Evolutionary conservation across 2,113 vertebrate species (phyloP), one percentile per base, ranked within the genome.

Genomic region (Upupa epops): DNA sequence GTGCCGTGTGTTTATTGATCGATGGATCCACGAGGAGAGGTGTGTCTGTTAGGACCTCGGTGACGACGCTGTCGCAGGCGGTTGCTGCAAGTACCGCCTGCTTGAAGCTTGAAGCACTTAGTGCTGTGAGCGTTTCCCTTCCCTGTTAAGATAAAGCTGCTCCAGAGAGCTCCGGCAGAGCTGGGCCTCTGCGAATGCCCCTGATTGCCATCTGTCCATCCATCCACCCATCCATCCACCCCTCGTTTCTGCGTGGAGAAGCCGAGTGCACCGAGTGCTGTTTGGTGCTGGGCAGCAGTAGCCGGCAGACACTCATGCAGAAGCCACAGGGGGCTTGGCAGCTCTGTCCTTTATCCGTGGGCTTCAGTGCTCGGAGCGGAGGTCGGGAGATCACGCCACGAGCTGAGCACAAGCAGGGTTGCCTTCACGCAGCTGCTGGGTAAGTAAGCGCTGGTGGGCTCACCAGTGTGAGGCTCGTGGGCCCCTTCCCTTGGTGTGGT

Each of bases 221-320:
- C n/a, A n/a, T n/a, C n/a, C n/a, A n/a, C n/a, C n/a, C n/a, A n/a
- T n/a, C n/a, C n/a, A 5, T 40, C 65, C 3, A 0, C 6, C 1
- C 0, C 0, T 52, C 0, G 4, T 2, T 5, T 49, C 34, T 45
- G 20, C 17, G 4, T 1, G 2, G 42, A 69, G 34, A 69, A 82
- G 40, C 73, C 11, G 2, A 25, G 61, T 17, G 54, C 75, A 36
- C 37, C 0, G 1, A 42, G 51, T 16, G 49, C 5, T 3, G n/a
- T 34, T 52, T 58, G 51, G 66, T 56, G 18, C 5, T 4, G 32
- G 51, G 49, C 60, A 4, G 26, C 42, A 9, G 45, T 29, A 40
- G 58, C 26, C 31, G 37, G 40, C 15, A 29, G 9, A 2, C 20
- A 2, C 16, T 25, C 6, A 13, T 5, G 40, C 24, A 68, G 61